Conservation (phyloP, 1,140 invertebrate genomes). For the Zaprionus africanus region DNA sequence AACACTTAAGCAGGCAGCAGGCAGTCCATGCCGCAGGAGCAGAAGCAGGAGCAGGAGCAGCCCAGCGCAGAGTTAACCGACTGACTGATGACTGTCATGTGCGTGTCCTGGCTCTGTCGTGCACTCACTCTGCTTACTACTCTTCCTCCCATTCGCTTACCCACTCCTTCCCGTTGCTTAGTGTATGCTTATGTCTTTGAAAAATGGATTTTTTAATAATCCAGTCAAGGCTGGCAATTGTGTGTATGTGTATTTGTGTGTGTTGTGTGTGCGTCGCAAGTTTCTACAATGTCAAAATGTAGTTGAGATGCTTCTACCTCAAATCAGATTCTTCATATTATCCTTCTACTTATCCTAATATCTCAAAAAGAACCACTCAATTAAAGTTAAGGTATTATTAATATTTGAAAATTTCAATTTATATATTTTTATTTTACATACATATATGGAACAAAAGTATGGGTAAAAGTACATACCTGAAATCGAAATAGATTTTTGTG, state of each 20-base stretch:
- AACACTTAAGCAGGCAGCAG: conserved; percentile 64
- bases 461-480: too few relatives aligned
- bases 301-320: background rate
- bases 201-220: conserved; percentile 75
- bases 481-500: too few relatives aligned
- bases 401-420: too few relatives aligned
- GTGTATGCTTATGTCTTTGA: conserved; percentile 56
- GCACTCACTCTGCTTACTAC: conserved; percentile 3
- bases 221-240: conserved; percentile 20
- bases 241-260: background rate
- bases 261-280: conserved; percentile 11
- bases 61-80: conserved; percentile 62
- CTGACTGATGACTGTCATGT: conserved; percentile 79
- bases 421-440: too few relatives aligned
- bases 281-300: conserved; percentile 54
- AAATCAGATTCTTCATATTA: too few relatives aligned
- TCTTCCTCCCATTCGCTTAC: background rate
- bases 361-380: too few relatives aligned
- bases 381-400: too few relatives aligned
- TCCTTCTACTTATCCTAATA: too few relatives aligned
- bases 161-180: background rate
- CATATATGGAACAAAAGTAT: too few relatives aligned
- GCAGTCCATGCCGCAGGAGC: conserved; percentile 35
- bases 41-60: conserved; percentile 16
- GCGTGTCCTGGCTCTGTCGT: conserved; percentile 48